Conservation (phyloP, 2,888 invertebrate genomes). For the Drosophila lacicola region DNA sequence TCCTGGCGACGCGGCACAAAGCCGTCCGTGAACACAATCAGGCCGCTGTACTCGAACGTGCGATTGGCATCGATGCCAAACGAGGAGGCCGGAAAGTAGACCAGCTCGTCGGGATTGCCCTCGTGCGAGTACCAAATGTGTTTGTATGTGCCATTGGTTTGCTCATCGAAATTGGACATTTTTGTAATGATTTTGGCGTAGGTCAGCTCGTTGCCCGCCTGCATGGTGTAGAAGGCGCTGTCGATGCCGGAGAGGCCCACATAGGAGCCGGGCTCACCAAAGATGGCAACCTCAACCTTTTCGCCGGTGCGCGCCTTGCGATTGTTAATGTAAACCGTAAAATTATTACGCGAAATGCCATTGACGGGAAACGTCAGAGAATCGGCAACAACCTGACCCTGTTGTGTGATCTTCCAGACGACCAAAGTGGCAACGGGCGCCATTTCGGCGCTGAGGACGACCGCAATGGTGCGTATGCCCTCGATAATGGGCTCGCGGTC, state of each 20-base stretch:
- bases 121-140: slow-evolving; percentile 94
- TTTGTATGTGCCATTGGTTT: slow-evolving; percentile 92
- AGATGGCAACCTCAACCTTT: slow-evolving; percentile 96
- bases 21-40: slow-evolving; percentile 96
- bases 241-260: slow-evolving; percentile 96
- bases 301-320: slow-evolving; percentile 97
- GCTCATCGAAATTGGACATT: slow-evolving; percentile 95
- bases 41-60: slow-evolving; percentile 95
- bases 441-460: slow-evolving; percentile 94
- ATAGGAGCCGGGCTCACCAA: slow-evolving; percentile 97
- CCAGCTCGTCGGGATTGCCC: slow-evolving; percentile 92
- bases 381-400: slow-evolving; percentile 95
- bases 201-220: slow-evolving; percentile 95
- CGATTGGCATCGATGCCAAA: slow-evolving; percentile 97
- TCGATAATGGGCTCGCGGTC: slow-evolving; percentile 94
- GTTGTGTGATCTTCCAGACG: slow-evolving; percentile 93
- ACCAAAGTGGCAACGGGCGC: slow-evolving; percentile 96
- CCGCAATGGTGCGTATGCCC: slow-evolving; percentile 91
- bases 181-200: slow-evolving; percentile 94
- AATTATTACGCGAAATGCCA: slow-evolving; percentile 96
- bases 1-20: slow-evolving; percentile 89
- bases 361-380: slow-evolving; percentile 98
- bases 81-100: slow-evolving; percentile 95
- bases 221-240: slow-evolving; percentile 95
- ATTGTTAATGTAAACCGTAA: slow-evolving; percentile 94